Evolutionary conservation across 2,797 vertebrate species (phyloP).

Genomic region (Monodelphis domestica): DNA sequence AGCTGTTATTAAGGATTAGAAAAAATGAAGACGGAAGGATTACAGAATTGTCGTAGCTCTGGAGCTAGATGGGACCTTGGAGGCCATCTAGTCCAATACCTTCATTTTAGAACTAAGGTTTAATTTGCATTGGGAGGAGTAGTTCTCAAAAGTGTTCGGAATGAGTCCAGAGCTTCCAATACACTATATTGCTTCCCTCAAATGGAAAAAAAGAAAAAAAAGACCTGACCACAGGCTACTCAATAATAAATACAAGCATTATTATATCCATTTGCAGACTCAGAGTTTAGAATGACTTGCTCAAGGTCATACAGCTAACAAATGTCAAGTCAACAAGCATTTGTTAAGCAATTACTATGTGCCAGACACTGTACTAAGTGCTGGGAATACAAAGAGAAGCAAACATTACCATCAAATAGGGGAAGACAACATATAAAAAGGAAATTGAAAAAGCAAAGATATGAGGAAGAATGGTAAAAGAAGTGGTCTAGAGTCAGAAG

Average conservation of each 20-base stretch:
- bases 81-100: background rate
- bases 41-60: background rate
- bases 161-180: background rate
- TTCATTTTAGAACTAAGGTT: background rate
- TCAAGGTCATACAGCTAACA: background rate
- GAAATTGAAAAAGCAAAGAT: background rate
- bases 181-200: background rate
- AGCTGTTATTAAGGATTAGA: no score
- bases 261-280: background rate
- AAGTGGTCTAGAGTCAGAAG: background rate
- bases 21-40: background rate
- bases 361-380: background rate
- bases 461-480: background rate
- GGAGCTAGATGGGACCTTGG: background rate
- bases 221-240: background rate
- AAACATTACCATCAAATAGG: background rate
- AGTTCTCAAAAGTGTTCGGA: background rate
- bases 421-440: background rate
- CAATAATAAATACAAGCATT: background rate
- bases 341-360: background rate
- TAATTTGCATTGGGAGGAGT: background rate
- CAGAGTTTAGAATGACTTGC: background rate
- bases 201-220: background rate
- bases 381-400: background rate
- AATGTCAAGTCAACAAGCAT: background rate